Conservation (phyloP, 2,797 vertebrate species). For the Myiotriccus ornatus region DNA sequence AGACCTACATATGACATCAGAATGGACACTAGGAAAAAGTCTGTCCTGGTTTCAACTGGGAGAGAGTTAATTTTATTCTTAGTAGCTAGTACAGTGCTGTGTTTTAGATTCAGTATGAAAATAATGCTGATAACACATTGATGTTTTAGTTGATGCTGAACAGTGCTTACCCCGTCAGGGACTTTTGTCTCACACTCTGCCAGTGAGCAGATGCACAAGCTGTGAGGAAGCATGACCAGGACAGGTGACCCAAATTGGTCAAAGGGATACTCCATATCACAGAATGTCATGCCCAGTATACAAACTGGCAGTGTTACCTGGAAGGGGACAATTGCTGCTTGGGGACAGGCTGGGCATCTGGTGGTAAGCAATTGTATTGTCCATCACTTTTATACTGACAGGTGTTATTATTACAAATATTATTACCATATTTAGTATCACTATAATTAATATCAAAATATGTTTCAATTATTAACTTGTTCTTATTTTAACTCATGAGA, state of each 20-base stretch:
- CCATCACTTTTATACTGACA: background rate
- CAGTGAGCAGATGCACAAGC: too few species aligned
- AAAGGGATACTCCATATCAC: background rate
- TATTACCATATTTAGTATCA: background rate
- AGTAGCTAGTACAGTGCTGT: background rate
- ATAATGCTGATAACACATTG: background rate
- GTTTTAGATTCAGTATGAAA: background rate
- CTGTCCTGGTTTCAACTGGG: background rate
- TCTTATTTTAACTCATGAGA: background rate
- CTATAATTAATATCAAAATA: background rate
- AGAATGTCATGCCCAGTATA: background rate
- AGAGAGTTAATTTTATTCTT: background rate
- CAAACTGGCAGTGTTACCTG: background rate
- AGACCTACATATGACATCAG: background rate
- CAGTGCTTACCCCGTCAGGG: background rate
- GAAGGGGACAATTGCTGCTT: background rate
- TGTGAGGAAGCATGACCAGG: background rate
- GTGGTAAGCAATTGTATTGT: background rate
- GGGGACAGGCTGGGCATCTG: background rate
- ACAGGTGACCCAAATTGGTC: background rate
- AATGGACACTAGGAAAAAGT: background rate
- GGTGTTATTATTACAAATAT: background rate
- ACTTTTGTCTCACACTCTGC: background rate
- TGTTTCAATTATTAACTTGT: background rate
- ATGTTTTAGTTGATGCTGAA: background rate